phyloP scores from a whole-genome alignment of 2,888 invertebrate species.

The Margaritifera margaritifera region DNA sequence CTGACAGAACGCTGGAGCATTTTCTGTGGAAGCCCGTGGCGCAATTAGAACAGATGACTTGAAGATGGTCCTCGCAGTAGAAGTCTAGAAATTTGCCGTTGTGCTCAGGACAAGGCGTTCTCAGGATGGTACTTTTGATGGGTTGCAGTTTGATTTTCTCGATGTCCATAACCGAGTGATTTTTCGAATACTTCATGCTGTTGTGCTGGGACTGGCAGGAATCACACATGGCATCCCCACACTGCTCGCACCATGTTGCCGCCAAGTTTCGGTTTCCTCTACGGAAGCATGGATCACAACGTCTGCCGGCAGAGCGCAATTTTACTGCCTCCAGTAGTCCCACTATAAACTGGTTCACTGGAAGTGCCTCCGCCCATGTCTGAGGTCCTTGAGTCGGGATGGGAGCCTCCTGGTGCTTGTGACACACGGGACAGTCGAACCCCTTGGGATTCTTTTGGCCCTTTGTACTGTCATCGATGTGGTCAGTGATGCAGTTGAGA shows the following conservation, averaged over 20 bases:
- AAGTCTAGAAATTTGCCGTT: slow-evolving; percentile 43
- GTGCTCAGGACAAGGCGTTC: slow-evolving; percentile 41
- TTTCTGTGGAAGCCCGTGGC: slow-evolving; percentile 40
- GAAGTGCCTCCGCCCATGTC: slow-evolving; percentile 43
- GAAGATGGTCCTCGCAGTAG: slow-evolving; percentile 44
- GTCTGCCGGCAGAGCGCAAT: slow-evolving; percentile 33
- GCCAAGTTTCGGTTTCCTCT: slow-evolving; percentile 27
- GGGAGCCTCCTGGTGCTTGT: slow-evolving; percentile 34
- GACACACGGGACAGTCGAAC: slow-evolving; percentile 42
- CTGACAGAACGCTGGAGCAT: slow-evolving; percentile 36
- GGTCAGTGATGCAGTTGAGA: slow-evolving; percentile 38
- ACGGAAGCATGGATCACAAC: slow-evolving; percentile 39
- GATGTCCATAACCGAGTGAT: slow-evolving; percentile 35
- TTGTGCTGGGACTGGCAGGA: slow-evolving; percentile 40
- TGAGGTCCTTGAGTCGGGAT: slow-evolving; percentile 31
- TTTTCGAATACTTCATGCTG: slow-evolving; percentile 34
- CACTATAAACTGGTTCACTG: slow-evolving; percentile 42
- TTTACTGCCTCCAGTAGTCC: slow-evolving; percentile 44
- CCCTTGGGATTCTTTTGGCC: slow-evolving; percentile 35
- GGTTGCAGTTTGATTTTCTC: slow-evolving; percentile 44
- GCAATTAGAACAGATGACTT: slow-evolving; percentile 43
- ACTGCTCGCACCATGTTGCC: slow-evolving; percentile 42
- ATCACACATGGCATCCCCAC: slow-evolving; percentile 43
- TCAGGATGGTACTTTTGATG: slow-evolving; percentile 37
- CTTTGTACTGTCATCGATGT: slow-evolving; percentile 39